Evolutionary conservation across 2,113 vertebrate species (phyloP).

Genomic region (Rhinichthys klamathensis): DNA sequence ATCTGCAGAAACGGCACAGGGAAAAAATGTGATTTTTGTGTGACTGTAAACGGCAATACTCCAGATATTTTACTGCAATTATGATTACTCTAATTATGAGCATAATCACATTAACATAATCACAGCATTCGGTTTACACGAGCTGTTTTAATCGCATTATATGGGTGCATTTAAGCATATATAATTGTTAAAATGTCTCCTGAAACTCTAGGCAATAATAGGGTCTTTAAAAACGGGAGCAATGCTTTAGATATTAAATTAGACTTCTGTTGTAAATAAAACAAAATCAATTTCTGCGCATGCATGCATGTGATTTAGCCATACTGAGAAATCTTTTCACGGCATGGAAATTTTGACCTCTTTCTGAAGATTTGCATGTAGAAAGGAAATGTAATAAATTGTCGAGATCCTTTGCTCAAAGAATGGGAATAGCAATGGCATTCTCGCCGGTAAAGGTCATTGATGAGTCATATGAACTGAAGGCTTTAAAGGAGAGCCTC

Average conservation of each 20-base stretch:
- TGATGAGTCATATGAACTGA: constrained; percentile 26
- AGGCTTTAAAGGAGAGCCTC: constrained; percentile 3
- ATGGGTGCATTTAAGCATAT: neutral
- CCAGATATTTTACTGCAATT: neutral
- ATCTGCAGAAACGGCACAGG: neutral
- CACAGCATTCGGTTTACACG: constrained; percentile 8
- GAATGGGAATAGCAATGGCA: neutral
- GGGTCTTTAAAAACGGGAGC: neutral
- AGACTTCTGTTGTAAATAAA: neutral
- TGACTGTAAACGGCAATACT: neutral
- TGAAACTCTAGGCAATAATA: neutral
- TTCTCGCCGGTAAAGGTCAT: constrained; percentile 15
- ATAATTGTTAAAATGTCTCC: neutral
- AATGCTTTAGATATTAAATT: neutral
- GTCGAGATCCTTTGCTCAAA: neutral
- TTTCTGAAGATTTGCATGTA: neutral
- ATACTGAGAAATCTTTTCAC: neutral
- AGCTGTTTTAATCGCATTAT: neutral
- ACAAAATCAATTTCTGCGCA: neutral
- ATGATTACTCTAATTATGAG: constrained; percentile 1
- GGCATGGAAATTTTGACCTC: neutral
- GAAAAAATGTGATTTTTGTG: neutral
- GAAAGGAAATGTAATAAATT: neutral
- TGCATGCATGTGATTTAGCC: neutral
- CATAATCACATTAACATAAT: constrained; percentile 6